These are phyloP conservation scores for Bombus cullumanus DNA, from an alignment of 1,140 invertebrate species.

Conservation along the genomic window DNA sequence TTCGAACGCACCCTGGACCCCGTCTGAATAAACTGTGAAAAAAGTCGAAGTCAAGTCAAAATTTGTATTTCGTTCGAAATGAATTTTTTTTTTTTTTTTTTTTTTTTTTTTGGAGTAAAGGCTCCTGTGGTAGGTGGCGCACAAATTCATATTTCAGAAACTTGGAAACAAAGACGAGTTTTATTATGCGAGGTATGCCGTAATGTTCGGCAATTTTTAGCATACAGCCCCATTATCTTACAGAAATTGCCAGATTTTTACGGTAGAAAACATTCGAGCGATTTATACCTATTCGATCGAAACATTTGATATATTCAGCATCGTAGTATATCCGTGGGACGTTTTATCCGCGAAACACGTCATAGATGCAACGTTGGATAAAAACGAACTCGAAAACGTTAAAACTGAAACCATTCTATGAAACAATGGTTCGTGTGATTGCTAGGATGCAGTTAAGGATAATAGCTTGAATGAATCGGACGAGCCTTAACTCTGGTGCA, in stretches of 20 bases:
- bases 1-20: background rate
- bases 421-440: conserved; percentile 62
- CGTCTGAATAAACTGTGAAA: conserved; percentile 16
- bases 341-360: conserved; percentile 4
- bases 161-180: background rate
- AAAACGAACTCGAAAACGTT: conserved; percentile 42
- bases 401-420: conserved; percentile 49
- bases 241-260: background rate
- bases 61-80: background rate
- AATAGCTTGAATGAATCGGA: conserved; percentile 66
- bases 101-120: background rate
- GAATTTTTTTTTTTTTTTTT: background rate
- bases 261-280: background rate
- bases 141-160: conserved; percentile 9
- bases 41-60: background rate
- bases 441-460: conserved; percentile 65
- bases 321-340: too few species aligned
- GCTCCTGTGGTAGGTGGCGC: too few species aligned
- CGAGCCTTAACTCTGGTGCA: conserved; percentile 60
- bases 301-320: background rate
- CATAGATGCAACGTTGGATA: background rate
- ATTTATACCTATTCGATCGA: background rate
- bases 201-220: background rate
- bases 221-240: too few species aligned
- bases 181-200: background rate